A percentile compares a stretch with the other conserved stretches of the same genome.
Conservation (phyloP, 1,140 invertebrate species). For the Saxidomus purpurata region DNA sequence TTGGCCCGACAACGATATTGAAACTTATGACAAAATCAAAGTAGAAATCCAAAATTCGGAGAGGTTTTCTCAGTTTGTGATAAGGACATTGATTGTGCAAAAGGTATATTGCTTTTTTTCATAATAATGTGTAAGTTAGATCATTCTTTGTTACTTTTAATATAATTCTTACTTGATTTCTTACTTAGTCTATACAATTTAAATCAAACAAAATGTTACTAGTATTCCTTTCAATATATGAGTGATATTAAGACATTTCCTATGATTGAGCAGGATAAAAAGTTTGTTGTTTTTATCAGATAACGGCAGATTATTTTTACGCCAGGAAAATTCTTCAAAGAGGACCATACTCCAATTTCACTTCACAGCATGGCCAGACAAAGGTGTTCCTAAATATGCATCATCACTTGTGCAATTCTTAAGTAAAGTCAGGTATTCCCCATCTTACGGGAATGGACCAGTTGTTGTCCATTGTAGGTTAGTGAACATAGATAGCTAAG, state of each 20-base stretch:
- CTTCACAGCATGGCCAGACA: conserved; percentile 97
- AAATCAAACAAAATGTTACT: too few relatives aligned
- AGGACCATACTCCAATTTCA: conserved; percentile 95
- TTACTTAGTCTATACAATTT: too few relatives aligned
- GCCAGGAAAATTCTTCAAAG: background rate
- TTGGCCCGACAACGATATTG: background rate
- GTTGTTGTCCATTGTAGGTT: conserved; percentile 91
- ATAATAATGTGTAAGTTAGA: too few relatives aligned
- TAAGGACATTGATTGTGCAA: background rate
- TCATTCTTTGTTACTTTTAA: too few relatives aligned
- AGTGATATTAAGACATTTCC: too few relatives aligned
- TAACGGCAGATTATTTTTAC: too few relatives aligned
- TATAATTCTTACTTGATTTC: too few relatives aligned
- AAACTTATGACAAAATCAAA: background rate
- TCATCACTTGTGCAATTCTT: conserved; percentile 92
- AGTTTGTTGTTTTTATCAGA: too few relatives aligned
- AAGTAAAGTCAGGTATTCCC: conserved; percentile 94
- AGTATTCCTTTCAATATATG: too few relatives aligned
- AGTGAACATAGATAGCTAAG: too few relatives aligned
- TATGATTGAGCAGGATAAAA: too few relatives aligned
- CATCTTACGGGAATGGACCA: conserved; percentile 91
- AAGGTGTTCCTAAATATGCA: conserved; percentile 40
- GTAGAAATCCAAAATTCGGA: background rate
- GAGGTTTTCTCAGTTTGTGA: conserved; percentile 19
- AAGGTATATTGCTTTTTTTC: too few relatives aligned